A percentile compares a stretch with the other conserved stretches of the same genome.
Evolutionary conservation across 2,797 vertebrate species (phyloP).

Genomic region (Spinibarbus caldwelli): DNA sequence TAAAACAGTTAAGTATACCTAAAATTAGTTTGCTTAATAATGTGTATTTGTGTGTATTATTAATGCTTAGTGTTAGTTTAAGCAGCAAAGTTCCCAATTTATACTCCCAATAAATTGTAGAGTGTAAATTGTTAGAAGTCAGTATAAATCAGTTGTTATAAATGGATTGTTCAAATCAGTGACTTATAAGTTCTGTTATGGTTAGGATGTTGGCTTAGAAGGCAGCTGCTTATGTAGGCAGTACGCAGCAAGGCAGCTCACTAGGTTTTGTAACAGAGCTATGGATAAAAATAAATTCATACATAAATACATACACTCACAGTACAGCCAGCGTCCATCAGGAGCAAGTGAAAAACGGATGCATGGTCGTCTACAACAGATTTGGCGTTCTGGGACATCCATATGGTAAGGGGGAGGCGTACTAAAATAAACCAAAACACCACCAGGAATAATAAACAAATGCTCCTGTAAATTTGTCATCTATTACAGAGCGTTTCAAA

Average conservation of each 20-base stretch:
- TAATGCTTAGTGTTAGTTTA: too few relatives aligned
- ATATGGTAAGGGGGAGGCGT: constrained; percentile 22
- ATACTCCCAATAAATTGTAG: too few relatives aligned
- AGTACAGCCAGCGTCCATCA: background rate
- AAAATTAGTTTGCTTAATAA: too few relatives aligned
- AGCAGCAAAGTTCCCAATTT: too few relatives aligned
- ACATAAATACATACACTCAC: background rate
- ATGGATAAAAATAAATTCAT: background rate
- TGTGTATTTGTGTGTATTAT: too few relatives aligned
- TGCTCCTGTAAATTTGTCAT: constrained; percentile 30
- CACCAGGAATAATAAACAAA: constrained; percentile 32
- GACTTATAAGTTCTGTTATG: background rate
- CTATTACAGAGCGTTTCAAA: constrained; percentile 33
- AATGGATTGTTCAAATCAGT: background rate
- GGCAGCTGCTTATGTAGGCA: background rate
- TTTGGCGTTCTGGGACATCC: constrained; percentile 18
- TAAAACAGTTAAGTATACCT: too few relatives aligned
- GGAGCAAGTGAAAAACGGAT: background rate
- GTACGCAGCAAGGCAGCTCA: background rate
- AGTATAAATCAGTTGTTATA: background rate
- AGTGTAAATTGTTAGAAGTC: too few relatives aligned
- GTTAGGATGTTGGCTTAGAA: background rate
- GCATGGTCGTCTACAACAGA: background rate
- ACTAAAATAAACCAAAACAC: constrained; percentile 27
- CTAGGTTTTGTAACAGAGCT: background rate